Conservation (phyloP, 2,113 vertebrate species). For the Elgaria multicarinata region DNA sequence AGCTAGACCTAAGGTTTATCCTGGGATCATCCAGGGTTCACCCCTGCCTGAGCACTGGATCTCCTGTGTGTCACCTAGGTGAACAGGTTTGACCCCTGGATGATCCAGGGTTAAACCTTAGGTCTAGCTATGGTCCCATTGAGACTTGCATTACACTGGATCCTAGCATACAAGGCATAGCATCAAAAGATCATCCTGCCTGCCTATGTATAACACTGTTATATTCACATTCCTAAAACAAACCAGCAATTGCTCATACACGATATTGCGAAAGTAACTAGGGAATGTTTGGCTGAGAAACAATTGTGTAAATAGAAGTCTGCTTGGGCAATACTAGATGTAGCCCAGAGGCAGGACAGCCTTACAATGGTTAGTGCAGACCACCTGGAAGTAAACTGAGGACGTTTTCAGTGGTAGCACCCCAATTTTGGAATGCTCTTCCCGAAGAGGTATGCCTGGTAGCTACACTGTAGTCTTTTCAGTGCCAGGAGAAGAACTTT, state of each 20-base stretch:
- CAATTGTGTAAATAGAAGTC: not conserved
- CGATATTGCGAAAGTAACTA: not conserved
- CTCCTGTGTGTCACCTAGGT: too few species aligned
- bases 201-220: not conserved
- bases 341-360: not conserved
- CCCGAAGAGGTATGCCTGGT: not conserved
- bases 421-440: not conserved
- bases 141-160: not conserved
- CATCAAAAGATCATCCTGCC: not conserved
- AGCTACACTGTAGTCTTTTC: not conserved
- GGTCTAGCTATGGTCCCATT: too few species aligned
- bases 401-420: not conserved
- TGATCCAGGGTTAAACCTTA: too few species aligned
- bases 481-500: not conserved
- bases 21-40: too few species aligned
- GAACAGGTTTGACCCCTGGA: too few species aligned
- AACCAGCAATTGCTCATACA: rapidly evolving
- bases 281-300: not conserved
- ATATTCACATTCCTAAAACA: not conserved
- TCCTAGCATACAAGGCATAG: not conserved
- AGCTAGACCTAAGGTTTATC: too few species aligned
- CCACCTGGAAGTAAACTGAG: not conserved
- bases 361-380: rapidly evolving
- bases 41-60: too few species aligned
- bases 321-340: not conserved